phyloP scores from a whole-genome alignment of 1,140 invertebrate species.

The Drosophila sucinea region DNA sequence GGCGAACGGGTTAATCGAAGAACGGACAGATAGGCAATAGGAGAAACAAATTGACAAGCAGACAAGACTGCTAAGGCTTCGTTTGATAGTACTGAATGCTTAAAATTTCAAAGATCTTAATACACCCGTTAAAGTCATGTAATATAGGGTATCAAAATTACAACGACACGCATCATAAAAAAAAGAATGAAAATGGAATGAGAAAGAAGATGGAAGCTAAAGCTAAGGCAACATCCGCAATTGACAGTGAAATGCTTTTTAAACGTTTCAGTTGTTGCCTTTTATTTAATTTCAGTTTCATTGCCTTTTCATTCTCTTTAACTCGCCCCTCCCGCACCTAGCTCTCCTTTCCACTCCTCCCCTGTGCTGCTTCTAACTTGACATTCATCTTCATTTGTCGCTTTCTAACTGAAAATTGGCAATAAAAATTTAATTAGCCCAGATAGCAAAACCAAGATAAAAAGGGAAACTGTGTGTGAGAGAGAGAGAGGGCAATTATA shows the following conservation, averaged over 20 bases:
- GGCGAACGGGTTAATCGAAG: too few species aligned
- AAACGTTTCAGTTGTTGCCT: conserved; percentile 49
- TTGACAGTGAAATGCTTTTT: conserved; percentile 79
- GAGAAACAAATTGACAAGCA: too few species aligned
- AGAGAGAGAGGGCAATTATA: conserved; percentile 67
- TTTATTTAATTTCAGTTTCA: conserved; percentile 62
- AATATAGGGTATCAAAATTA: conserved; percentile 38
- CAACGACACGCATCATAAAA: conserved; percentile 62
- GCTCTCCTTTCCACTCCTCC: background rate
- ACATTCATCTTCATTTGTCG: conserved; percentile 55
- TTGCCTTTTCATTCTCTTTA: conserved; percentile 45
- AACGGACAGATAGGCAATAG: too few species aligned
- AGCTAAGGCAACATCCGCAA: conserved; percentile 48
- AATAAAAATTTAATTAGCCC: conserved; percentile 77
- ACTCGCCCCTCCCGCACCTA: background rate
- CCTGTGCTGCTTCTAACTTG: conserved; percentile 13
- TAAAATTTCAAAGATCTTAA: background rate
- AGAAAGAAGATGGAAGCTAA: conserved; percentile 22
- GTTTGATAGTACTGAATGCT: too few species aligned
- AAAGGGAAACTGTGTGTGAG: background rate
- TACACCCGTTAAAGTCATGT: background rate
- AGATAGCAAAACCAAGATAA: conserved; percentile 2
- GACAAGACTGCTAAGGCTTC: background rate
- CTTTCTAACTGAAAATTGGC: conserved; percentile 55
- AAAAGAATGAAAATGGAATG: conserved; percentile 11